Percentiles rank a stretch among this genome's conserved stretches.
Conservation (phyloP, 2,888 invertebrate species). For the Erebia ligea region DNA sequence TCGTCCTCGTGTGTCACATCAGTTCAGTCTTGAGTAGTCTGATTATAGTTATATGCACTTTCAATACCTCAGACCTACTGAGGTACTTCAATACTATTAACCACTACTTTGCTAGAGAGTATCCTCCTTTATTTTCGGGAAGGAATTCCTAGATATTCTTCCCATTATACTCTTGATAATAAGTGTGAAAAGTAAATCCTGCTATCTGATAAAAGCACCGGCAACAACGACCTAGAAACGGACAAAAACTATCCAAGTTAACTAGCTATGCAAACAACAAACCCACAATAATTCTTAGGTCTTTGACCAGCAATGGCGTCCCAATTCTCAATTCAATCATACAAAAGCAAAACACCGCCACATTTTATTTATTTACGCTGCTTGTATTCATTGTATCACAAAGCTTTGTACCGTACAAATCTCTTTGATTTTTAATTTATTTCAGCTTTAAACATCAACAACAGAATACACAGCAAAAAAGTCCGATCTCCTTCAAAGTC, state of each 20-base stretch:
- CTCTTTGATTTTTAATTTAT: slow-evolving; percentile 14
- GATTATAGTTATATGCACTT: too few species aligned
- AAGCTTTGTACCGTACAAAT: slow-evolving; percentile 2
- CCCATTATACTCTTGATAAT: background rate
- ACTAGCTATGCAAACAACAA: background rate
- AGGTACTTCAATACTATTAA: too few species aligned
- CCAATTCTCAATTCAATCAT: background rate
- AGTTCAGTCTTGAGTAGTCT: too few species aligned
- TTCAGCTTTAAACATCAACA: slow-evolving; percentile 16
- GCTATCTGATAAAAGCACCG: background rate
- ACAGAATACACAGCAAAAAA: slow-evolving; percentile 5
- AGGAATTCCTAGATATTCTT: background rate
- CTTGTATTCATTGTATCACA: background rate
- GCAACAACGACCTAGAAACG: too few species aligned
- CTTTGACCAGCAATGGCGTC: background rate
- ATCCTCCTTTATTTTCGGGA: background rate
- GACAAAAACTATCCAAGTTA: too few species aligned
- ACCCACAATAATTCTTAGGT: background rate
- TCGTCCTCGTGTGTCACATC: too few species aligned
- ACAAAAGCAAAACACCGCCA: too few species aligned
- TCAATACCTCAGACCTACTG: too few species aligned
- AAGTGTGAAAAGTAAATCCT: background rate
- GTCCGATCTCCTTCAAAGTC: background rate
- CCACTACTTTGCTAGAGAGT: too few species aligned
- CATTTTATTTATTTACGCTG: background rate